Percentiles rank a stretch among this genome's conserved stretches.
phyloP scores from a whole-genome alignment of 2,113 vertebrate species.

The Chrysochloris asiatica region DNA sequence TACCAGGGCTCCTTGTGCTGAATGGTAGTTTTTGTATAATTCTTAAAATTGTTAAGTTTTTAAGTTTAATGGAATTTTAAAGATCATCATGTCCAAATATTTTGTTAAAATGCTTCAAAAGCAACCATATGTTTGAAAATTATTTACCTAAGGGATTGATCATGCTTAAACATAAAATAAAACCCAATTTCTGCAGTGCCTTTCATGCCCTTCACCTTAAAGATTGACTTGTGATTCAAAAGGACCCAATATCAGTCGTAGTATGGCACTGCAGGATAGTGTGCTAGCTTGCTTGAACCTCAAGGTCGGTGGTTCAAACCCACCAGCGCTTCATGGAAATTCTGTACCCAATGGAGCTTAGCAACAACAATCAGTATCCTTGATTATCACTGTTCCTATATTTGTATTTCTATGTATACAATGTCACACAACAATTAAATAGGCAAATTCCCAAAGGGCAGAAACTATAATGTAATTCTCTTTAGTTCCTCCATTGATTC shows the following conservation, averaged over 20 bases:
- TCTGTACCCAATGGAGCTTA: too few species aligned
- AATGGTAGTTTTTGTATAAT: background rate
- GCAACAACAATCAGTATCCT: too few species aligned
- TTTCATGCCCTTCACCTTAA: background rate
- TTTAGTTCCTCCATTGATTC: background rate
- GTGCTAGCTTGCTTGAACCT: too few species aligned
- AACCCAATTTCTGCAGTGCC: background rate
- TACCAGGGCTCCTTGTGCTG: too few species aligned
- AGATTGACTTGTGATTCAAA: background rate
- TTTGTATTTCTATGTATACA: constrained; percentile 12
- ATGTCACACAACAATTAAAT: constrained; percentile 55
- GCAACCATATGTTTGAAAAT: background rate
- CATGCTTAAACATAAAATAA: background rate
- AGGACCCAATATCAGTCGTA: background rate
- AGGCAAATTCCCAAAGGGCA: constrained; percentile 34
- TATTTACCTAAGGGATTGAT: background rate
- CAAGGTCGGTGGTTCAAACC: too few species aligned
- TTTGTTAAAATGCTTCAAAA: background rate
- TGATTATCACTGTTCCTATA: constrained; percentile 14
- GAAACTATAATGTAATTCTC: background rate
- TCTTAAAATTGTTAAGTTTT: constrained; percentile 25
- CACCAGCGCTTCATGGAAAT: too few species aligned
- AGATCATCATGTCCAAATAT: background rate
- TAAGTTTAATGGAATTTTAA: background rate
- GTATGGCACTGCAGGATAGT: too few species aligned